Evolutionary conservation across 2,888 invertebrate genomes (phyloP).

Genomic region (Copidosoma aretas): DNA sequence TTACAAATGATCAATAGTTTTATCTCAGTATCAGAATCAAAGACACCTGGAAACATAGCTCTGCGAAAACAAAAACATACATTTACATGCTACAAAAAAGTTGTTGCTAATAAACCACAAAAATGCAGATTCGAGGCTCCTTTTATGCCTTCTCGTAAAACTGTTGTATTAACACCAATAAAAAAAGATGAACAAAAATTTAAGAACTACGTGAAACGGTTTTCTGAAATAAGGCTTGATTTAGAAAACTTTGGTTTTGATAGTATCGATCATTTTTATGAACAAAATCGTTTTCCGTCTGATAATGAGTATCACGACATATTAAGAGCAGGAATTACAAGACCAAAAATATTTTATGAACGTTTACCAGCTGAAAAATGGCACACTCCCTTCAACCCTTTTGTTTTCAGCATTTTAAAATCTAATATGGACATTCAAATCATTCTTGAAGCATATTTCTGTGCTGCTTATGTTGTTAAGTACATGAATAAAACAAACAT

Average conservation of each 20-base stretch:
- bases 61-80: conserved; percentile 46
- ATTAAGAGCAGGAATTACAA: conserved; percentile 41
- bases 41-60: conserved; percentile 47
- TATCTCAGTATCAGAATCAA: conserved; percentile 43
- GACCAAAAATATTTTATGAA: conserved; percentile 42
- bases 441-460: conserved; percentile 41
- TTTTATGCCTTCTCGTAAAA: conserved; percentile 44
- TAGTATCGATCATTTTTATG: conserved; percentile 42
- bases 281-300: conserved; percentile 40
- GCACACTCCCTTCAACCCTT: conserved; percentile 45
- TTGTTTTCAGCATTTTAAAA: conserved; percentile 38
- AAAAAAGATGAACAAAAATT: conserved; percentile 44
- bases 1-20: conserved; percentile 49
- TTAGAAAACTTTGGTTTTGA: conserved; percentile 39
- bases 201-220: conserved; percentile 23
- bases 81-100: too few species aligned
- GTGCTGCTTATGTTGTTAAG: conserved; percentile 45
- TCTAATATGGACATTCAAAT: conserved; percentile 45
- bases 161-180: conserved; percentile 47
- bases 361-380: conserved; percentile 40
- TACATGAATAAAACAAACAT: conserved; percentile 46
- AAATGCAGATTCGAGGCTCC: conserved; percentile 39
- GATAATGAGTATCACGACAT: conserved; percentile 48
- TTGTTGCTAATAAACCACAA: conserved; percentile 41
- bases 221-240: conserved; percentile 26